Evolutionary conservation across 2,113 vertebrate genomes (phyloP), one percentile per base, ranked within the genome.

Genomic region (Notarius lentiginosus): DNA sequence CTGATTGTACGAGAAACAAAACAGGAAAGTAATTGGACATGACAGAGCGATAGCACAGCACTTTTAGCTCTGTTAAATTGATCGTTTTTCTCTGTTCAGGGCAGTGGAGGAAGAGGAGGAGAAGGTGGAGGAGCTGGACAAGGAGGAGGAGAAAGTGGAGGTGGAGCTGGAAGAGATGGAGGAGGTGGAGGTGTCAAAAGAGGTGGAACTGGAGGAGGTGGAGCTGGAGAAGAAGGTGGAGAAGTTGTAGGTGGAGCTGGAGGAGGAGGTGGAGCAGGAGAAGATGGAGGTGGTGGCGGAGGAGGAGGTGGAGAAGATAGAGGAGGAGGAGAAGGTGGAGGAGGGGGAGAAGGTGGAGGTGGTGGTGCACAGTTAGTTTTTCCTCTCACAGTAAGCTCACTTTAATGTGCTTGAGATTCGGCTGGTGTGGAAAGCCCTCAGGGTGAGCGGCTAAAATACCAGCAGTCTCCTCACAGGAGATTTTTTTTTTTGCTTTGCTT

Each of bases 371-470:
- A 89, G 83, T 84, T 86, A 88, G 63, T 87, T 87, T 84, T 66
- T 17, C 12, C 14, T 70, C 84, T 84, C 63, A 49, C 82, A 49
- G 73, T 86, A 81, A 89, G 89, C 86, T 89, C 82, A 58, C 88
- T 89, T 88, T 90, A 89, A 90, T 87, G 90, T 86, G 83, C 88
- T 86, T 89, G 83, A 88, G 87, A 90, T 89, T 82, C 87, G 85
- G 76, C 72, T 80, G 63, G 70, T 84, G 80, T 83, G 77, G 88
- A 89, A 91, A 89, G 81, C 65, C 72, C 83, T 85, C 83, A 84
- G 51, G 72, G 84, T 49, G 56, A 27, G 60, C 72, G 66, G 83
- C 56, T 79, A 30, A 61, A 79, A 85, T 49, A 63, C 47, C 84
- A 88, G 84, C 83, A 87, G 77, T 79, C 47, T 55, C 68, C 51